These are phyloP conservation scores for Gymnocypris eckloni DNA, from an alignment of 2,797 vertebrate genomes.

Conservation along the genomic window DNA sequence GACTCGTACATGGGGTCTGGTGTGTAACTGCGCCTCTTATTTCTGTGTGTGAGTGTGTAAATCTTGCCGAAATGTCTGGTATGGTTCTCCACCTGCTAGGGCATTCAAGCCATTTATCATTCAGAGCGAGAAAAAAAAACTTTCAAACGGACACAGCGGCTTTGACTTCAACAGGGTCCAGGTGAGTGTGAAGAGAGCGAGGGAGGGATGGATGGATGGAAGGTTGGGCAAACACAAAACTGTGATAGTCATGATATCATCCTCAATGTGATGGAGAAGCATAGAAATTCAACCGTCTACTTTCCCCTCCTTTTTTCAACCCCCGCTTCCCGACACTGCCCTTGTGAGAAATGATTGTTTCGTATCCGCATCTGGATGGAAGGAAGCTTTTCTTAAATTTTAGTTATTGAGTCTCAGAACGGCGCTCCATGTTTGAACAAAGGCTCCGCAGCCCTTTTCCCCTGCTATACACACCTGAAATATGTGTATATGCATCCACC, in stretches of 20 bases:
- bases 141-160: slow-evolving; percentile 78
- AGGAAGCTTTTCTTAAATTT: slow-evolving; percentile 87
- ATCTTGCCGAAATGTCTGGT: slow-evolving; percentile 48
- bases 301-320: slow-evolving; percentile 68
- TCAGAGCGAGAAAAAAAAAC: slow-evolving; percentile 42
- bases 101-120: slow-evolving; percentile 56
- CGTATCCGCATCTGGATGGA: slow-evolving; percentile 85
- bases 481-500: slow-evolving; percentile 53
- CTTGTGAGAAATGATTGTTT: slow-evolving; percentile 74
- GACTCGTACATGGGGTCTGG: slow-evolving; percentile 20
- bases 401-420: slow-evolving; percentile 82
- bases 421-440: slow-evolving; percentile 90
- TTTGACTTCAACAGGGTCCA: slow-evolving; percentile 66
- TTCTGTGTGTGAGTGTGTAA: slow-evolving; percentile 41
- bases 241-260: slow-evolving; percentile 75
- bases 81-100: slow-evolving; percentile 49
- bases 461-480: slow-evolving; percentile 71
- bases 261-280: slow-evolving; percentile 64
- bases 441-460: slow-evolving; percentile 88
- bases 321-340: slow-evolving; percentile 46
- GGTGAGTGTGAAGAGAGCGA: slow-evolving; percentile 63
- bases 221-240: slow-evolving; percentile 61
- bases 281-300: slow-evolving; percentile 72
- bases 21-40: slow-evolving; percentile 40
- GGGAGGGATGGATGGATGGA: slow-evolving; percentile 60